phyloP scores from a whole-genome alignment of 2,888 invertebrate species.

The Volucella inflata region DNA sequence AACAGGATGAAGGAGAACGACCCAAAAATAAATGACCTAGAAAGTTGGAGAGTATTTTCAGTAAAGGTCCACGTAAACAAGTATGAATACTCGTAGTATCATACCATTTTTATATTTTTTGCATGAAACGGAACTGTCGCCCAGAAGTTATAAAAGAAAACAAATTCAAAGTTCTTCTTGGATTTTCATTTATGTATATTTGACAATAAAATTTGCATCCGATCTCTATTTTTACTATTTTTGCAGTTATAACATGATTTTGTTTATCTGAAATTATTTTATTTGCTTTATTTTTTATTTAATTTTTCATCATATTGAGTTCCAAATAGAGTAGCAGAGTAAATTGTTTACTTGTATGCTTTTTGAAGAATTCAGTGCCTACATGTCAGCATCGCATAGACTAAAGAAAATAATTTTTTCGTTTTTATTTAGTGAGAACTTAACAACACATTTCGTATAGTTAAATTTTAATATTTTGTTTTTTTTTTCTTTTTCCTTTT shows the following conservation, averaged over 20 bases:
- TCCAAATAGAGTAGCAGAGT: slow-evolving; percentile 49
- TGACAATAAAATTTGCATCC: slow-evolving; percentile 40
- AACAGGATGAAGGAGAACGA: too few relatives aligned
- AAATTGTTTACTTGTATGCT: slow-evolving; percentile 7
- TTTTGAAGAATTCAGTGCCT: slow-evolving; percentile 16
- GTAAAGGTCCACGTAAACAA: too few relatives aligned
- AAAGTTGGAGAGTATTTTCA: too few relatives aligned
- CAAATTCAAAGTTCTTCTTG: background rate
- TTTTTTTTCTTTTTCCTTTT: slow-evolving; percentile 6
- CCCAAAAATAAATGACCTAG: too few relatives aligned
- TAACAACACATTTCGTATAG: slow-evolving; percentile 11
- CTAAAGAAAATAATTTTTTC: background rate
- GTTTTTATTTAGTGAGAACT: slow-evolving; percentile 4
- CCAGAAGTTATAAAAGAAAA: background rate
- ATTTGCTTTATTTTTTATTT: background rate
- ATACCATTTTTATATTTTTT: background rate
- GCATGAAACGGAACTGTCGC: background rate
- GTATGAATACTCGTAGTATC: too few relatives aligned
- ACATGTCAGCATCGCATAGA: slow-evolving; percentile 9
- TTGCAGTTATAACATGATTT: slow-evolving; percentile 29
- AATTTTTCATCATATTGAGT: slow-evolving; percentile 16
- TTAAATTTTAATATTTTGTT: background rate
- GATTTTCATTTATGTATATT: slow-evolving; percentile 26
- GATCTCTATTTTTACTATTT: slow-evolving; percentile 21
- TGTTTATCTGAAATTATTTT: slow-evolving; percentile 42